Base-by-base conservation (phyloP, 2,888 invertebrate genomes). In the Agrotis puta region DNA sequence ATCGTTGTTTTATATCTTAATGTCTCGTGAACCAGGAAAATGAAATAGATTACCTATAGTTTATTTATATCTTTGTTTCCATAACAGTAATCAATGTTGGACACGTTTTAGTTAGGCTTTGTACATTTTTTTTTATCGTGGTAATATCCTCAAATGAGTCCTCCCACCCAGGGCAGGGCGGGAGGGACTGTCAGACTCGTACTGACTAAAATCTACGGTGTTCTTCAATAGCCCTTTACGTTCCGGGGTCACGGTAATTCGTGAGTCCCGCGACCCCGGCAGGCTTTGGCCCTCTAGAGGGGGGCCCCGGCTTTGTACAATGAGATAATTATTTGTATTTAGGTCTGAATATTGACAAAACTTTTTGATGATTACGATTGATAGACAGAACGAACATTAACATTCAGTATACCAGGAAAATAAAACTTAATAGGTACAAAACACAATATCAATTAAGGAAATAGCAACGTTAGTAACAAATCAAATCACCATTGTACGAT, bases 1-100 rank as follows among this genome's bases (percentile, higher is more conserved):
- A 24, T 66, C 45, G n/a, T 66, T 64, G 43, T 20, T n/a, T 74
- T 66, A 48, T 54, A 53, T 62, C 18, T 69, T 24, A 13, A n/a
- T 47, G 45, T 57, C 22, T 24, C 14, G n/a, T 22, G 43, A 51
- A 48, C 47, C 54, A 61, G 51, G 51, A 43, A 64, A 68, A 53
- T 39, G 5, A n/a, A 51, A 11, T 18, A 48, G 16, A 22, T 48
- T 24, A 39, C 39, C 9, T 39, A 43, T 48, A 50, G 24, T 24
- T 22, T 27, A 47, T 22, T 39, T 14, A 39, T 9, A 18, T 18
- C 18, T 56, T 66, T 43, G 48, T 47, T 47, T 56, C 20, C n/a
- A 20, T 43, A 16, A 18, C 33, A 45, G n/a, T 13, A 45, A 39
- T 14, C 24, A 47, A 47, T 48, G 39, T 14, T 22, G 7, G 22